A percentile compares a stretch with the other conserved stretches of the same genome.
These are phyloP conservation scores for Tachina fera DNA, from an alignment of 2,888 invertebrate genomes.

Conservation along the genomic window DNA sequence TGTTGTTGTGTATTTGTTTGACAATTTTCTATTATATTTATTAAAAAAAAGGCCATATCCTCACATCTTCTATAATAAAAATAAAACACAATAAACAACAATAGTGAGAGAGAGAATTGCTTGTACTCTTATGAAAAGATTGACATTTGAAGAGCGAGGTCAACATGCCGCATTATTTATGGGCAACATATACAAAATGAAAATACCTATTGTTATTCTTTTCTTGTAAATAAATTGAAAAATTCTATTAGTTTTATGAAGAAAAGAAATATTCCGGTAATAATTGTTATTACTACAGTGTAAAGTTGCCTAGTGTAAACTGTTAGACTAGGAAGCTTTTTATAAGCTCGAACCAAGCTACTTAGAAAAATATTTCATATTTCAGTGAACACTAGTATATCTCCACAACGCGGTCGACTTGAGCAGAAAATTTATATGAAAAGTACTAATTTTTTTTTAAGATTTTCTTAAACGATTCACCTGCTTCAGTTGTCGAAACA, in stretches of 20 bases:
- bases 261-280: no score
- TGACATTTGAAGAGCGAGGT: conserved; percentile 63
- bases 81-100: background rate
- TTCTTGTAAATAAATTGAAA: background rate
- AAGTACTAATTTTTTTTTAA: no score
- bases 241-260: background rate
- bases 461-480: no score
- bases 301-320: no score
- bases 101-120: conserved; percentile 19
- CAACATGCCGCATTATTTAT: conserved; percentile 42
- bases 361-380: no score
- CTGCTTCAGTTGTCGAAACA: no score
- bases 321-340: no score
- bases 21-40: conserved; percentile 25
- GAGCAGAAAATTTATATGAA: no score
- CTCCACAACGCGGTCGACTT: no score
- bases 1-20: background rate
- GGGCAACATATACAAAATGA: background rate
- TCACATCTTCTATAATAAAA: conserved; percentile 26
- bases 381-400: no score
- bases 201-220: background rate
- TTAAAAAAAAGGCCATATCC: conserved; percentile 38
- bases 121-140: conserved; percentile 33
- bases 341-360: no score
- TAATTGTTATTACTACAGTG: no score